Conservation (phyloP, 1,140 invertebrate genomes). For the Eriosoma lanigerum region DNA sequence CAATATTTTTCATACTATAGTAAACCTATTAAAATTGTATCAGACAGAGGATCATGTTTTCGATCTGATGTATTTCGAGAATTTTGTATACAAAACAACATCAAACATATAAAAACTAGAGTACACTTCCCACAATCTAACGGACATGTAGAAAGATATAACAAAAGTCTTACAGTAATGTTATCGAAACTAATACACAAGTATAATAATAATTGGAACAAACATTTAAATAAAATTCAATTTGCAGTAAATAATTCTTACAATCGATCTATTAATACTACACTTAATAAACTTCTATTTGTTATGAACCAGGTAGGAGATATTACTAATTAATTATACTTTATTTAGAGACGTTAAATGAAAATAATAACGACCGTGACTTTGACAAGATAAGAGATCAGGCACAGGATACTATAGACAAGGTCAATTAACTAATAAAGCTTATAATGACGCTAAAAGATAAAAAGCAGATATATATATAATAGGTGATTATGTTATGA, state of each 20-base stretch:
- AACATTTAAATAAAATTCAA: constrained; percentile 50
- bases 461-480: not conserved
- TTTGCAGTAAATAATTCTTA: constrained; percentile 53
- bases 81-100: constrained; percentile 50
- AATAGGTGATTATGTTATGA: not conserved
- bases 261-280: constrained; percentile 51
- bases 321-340: not conserved
- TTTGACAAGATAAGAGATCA: not conserved
- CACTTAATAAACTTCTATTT: constrained; percentile 41
- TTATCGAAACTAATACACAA: not conserved
- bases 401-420: not conserved
- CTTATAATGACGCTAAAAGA: not conserved
- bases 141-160: constrained; percentile 16
- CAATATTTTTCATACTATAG: too few species aligned
- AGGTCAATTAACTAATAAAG: not conserved
- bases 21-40: constrained; percentile 48
- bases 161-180: not conserved
- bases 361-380: not conserved
- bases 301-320: constrained; percentile 51
- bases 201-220: too few species aligned
- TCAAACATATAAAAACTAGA: constrained; percentile 3
- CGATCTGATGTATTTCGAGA: constrained; percentile 52
- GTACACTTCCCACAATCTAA: not conserved
- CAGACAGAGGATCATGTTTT: constrained; percentile 53
- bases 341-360: constrained; percentile 6